These are phyloP conservation scores for Nemopilema nomurai DNA, from an alignment of 30 jellyfish, hydroid and myxozoan genomes.

Conservation along the genomic window DNA sequence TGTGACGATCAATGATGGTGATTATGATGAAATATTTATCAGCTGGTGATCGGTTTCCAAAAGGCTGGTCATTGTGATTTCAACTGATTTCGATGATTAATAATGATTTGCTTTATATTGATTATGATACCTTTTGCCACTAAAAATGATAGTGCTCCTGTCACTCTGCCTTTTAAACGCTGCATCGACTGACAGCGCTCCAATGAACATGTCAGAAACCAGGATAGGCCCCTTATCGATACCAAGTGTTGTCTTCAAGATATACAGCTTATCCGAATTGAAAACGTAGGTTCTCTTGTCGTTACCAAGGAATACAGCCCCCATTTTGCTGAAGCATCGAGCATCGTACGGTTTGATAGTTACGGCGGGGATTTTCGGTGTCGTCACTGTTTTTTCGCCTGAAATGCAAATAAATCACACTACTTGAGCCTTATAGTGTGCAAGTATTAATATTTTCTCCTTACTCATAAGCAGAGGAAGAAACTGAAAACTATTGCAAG, in stretches of 20 bases:
- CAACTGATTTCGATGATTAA: too few species aligned
- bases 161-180: slow-evolving; percentile 68
- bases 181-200: slow-evolving; percentile 74
- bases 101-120: not conserved
- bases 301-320: slow-evolving; percentile 67
- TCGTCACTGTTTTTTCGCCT: slow-evolving; percentile 7
- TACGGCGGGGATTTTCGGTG: slow-evolving; percentile 11
- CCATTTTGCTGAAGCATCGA: slow-evolving; percentile 42
- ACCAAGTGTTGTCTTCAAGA: slow-evolving; percentile 30
- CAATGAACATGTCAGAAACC: slow-evolving; percentile 57
- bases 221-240: slow-evolving; percentile 73
- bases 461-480: too few species aligned
- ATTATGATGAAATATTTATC: too few species aligned
- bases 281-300: slow-evolving; percentile 66
- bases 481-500: too few species aligned
- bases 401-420: not conserved
- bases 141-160: slow-evolving; percentile 50
- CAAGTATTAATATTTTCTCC: too few species aligned
- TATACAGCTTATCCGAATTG: slow-evolving; percentile 74
- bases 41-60: too few species aligned
- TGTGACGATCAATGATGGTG: too few species aligned
- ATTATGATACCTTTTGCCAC: slow-evolving; percentile 60
- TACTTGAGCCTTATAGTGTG: not conserved
- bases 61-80: not conserved
- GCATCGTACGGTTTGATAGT: slow-evolving; percentile 14